Percentiles rank a stretch among this genome's conserved stretches.
These are phyloP conservation scores for Petrosia ficiformis DNA, from an alignment of 37 sponge, comb jelly and placozoan genomes.

Conservation along the genomic window DNA sequence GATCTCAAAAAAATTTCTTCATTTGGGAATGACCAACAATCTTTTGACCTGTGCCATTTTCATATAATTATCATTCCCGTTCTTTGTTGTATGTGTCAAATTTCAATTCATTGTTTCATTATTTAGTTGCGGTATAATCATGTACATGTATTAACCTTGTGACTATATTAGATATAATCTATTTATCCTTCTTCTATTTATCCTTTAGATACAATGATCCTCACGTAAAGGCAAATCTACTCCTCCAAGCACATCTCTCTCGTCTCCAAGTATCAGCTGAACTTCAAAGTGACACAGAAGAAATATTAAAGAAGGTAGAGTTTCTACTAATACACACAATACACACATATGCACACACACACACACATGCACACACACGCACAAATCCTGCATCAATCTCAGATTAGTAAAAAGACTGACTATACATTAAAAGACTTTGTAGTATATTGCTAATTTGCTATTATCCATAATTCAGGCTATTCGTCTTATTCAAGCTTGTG, in stretches of 20 bases:
- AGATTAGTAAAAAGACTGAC: background rate
- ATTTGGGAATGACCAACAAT: no score
- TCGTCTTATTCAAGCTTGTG: constrained; percentile 94
- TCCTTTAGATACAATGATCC: constrained; percentile 74
- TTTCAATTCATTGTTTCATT: no score
- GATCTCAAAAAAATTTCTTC: no score
- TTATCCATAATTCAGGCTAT: constrained; percentile 50
- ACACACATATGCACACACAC: background rate
- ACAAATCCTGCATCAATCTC: background rate
- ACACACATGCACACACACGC: background rate
- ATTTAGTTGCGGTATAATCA: no score
- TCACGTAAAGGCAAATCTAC: constrained; percentile 92
- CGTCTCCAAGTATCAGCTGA: constrained; percentile 92
- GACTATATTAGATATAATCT: no score
- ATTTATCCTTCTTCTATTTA: no score
- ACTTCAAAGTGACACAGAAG: constrained; percentile 95
- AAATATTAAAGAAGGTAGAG: constrained; percentile 81
- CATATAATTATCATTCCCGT: no score
- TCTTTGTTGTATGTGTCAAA: no score
- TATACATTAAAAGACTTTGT: no score
- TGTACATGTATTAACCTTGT: no score
- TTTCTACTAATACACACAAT: background rate
- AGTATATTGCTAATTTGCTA: no score
- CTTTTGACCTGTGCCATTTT: no score
- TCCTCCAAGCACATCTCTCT: constrained; percentile 96